Base-by-base conservation (phyloP, 2,113 vertebrate genomes). In the Rattus rattus region DNA sequence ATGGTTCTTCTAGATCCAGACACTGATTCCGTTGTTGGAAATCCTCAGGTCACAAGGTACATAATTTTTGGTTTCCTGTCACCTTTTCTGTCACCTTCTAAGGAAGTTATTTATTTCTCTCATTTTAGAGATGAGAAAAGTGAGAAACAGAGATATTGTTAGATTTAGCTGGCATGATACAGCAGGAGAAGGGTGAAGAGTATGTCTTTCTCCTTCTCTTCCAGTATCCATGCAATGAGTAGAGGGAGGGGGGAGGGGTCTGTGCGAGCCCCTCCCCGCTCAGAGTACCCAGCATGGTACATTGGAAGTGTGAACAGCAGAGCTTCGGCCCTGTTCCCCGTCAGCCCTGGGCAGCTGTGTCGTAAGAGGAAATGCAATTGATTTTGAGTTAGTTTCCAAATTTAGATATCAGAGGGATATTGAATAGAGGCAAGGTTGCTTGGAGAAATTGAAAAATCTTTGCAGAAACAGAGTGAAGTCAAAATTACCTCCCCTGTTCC, bases 361-460 rank as follows among this genome's bases (percentile, higher is more conserved):
- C 13, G 0, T 90, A 59, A 95, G 92, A 92, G 77, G 92, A 95
- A 94, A 96, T 85, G 85, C 80, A 86, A 67, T 96, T 4, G 43
- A 96, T 96, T 97, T 81, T 6, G 73, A 90, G 90, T 96, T 96
- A 59, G 94, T 47, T 80, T 95, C 96, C 97, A 94, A 69, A 96
- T 97, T 96, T 96, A 96, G 97, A 95, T 95, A 96, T 90, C 94
- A 94, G 92, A 87, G 93, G 91, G 95, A 92, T 96, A 96, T 94
- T 92, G 95, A 97, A 88, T 81, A 86, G 96, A 97, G 89, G 94
- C 67, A 5, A 72, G 26, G 88, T 70, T 94, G 92, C 94, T 95
- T 90, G 94, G 90, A 96, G 94, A 94, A 97, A 97, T 75, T 93
- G 95, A 92, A 95, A 89, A 96, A 93, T 92, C 88, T 90, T 94